Evolutionary conservation across 30 jellyfish, hydroid and myxozoan species (phyloP).

Genomic region (Aurelia aurita): DNA sequence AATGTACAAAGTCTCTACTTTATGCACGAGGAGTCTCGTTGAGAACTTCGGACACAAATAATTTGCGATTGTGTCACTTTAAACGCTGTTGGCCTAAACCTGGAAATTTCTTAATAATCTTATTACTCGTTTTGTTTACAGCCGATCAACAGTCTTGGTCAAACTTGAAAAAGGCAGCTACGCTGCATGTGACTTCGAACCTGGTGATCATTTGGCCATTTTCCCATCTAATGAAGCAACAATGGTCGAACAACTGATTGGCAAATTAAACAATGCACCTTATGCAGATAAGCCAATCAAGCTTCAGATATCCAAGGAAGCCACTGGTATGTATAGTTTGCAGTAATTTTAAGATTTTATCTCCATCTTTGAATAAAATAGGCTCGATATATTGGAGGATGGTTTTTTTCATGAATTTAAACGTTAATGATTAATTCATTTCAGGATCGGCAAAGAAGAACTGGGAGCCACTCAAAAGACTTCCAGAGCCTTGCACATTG

Average conservation of each 20-base stretch:
- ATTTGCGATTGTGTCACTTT: too few relatives aligned
- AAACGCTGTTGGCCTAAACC: too few relatives aligned
- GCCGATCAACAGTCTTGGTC: slow-evolving; percentile 74
- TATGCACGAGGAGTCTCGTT: too few relatives aligned
- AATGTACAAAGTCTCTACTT: too few relatives aligned
- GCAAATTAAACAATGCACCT: slow-evolving; percentile 39
- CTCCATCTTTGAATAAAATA: too few relatives aligned
- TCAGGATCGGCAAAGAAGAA: neutral
- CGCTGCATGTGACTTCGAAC: slow-evolving; percentile 33
- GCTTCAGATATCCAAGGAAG: slow-evolving; percentile 4
- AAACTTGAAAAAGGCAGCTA: slow-evolving; percentile 20
- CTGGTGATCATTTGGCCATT: slow-evolving; percentile 72
- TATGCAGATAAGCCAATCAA: slow-evolving; percentile 29
- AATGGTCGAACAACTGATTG: slow-evolving; percentile 59
- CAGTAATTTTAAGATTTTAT: too few relatives aligned
- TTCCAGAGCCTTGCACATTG: slow-evolving; percentile 72
- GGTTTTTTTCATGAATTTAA: too few relatives aligned
- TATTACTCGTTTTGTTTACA: neutral
- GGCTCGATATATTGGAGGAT: too few relatives aligned
- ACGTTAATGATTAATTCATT: neutral
- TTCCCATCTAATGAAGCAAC: slow-evolving; percentile 57
- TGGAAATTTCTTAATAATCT: too few relatives aligned
- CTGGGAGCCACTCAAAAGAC: slow-evolving; percentile 57
- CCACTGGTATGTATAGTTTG: neutral
- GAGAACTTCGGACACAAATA: too few relatives aligned